Base-by-base conservation (phyloP, 2,113 vertebrate species). In the Xiphophorus maculatus region DNA sequence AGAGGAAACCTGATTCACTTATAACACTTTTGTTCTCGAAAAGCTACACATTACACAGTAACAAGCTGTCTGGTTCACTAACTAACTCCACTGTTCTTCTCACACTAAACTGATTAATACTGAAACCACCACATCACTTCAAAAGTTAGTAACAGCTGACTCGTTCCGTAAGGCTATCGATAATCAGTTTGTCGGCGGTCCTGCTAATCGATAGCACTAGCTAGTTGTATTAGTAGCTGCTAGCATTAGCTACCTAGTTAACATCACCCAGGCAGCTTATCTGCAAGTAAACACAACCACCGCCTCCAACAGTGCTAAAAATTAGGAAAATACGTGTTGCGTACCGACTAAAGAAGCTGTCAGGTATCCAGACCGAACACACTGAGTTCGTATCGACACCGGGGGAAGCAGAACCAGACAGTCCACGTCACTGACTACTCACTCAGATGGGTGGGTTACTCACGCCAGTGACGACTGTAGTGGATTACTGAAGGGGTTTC, bases 241-340 rank as follows among this genome's bases (percentile, higher is more conserved):
- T 90, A 90, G 69, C 82, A 27, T 73, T 81, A 84, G 84, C 86
- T 83, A 69, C 63, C 73, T 65, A 22, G 80, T 80, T 77, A 86
- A 62, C 65, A 67, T 27, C 40, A 37, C 66, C 40, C 70, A 15
- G 5, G 14, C 19, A 40, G 32, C 4, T 9, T 2, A 27, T 42
- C 22, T 12, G 35, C 2, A 19, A 29, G 65, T 44, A 17, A 27
- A 62, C 28, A 14, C 1, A 29, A 37, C 29, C 32, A 37, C 14
- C 0, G 29, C 32, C 14, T 10, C 48, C 2, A 17, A 3, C 9
- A 11, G 3, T 10, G 11, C n/a, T 35, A 11, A 28, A 1, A 33
- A 0, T 1, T 0, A 66, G 4, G 4, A 11, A 48, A 1, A 15
- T 1, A 66, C 5, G 2, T 14, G 37, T 35, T 40, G 87, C 90